Conservation (phyloP, 2,888 invertebrate species). For the Dinocampus coccinellae region DNA sequence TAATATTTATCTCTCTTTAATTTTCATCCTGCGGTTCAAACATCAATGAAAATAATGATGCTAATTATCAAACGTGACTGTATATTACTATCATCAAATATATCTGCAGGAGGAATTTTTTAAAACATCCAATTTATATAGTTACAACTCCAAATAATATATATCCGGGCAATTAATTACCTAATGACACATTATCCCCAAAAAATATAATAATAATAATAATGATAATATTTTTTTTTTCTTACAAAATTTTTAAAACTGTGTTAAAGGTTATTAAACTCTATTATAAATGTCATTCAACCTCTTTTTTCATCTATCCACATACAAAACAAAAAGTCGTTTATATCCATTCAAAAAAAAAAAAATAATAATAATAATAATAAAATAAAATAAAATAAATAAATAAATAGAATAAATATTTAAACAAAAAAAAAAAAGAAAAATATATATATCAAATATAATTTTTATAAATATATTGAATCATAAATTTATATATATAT, state of each 20-base stretch:
- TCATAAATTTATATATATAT: neutral
- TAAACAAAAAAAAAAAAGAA: too few species aligned
- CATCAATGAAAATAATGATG: neutral
- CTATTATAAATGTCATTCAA: neutral
- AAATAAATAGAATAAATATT: too few species aligned
- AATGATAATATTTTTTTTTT: neutral
- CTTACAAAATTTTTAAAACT: neutral
- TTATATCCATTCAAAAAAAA: neutral
- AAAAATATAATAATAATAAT: neutral
- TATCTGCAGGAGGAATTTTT: neutral
- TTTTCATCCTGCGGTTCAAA: neutral
- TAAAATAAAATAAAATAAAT: neutral
- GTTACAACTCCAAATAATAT: neutral
- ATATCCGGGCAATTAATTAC: neutral
- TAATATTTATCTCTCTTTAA: neutral
- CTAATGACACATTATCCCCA: neutral
- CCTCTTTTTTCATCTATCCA: too few species aligned
- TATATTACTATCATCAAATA: neutral
- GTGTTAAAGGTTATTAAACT: neutral
- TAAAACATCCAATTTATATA: neutral
- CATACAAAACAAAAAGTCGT: neutral
- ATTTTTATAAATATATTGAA: neutral
- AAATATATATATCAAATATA: neutral
- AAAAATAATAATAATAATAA: neutral
- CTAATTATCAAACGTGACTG: neutral